Conservation (phyloP, 2,888 invertebrate genomes). For the Agrypnus murinus region DNA sequence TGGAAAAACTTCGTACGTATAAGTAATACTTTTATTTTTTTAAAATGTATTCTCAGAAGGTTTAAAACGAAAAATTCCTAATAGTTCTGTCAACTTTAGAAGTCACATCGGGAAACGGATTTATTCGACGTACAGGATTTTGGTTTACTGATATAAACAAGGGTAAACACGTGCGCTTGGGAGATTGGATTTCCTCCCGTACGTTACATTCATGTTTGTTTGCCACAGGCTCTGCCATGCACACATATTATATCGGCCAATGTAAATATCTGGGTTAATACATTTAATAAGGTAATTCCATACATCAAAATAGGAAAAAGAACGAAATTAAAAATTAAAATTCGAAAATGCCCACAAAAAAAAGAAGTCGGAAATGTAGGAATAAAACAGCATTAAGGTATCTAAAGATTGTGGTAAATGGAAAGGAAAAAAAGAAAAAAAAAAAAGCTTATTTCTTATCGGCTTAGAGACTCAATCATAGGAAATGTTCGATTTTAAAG, state of each 20-base stretch:
- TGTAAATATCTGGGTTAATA: conserved; percentile 5
- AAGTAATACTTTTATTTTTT: too few relatives aligned
- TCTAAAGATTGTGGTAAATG: too few relatives aligned
- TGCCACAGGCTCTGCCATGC: conserved; percentile 10
- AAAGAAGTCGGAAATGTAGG: neutral
- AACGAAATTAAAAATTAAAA: neutral
- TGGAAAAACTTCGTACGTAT: too few relatives aligned
- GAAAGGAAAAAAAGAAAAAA: too few relatives aligned
- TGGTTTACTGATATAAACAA: conserved; percentile 27
- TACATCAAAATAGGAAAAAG: neutral
- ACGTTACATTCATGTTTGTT: conserved; percentile 10
- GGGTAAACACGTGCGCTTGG: conserved; percentile 27
- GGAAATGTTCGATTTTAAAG: too few relatives aligned
- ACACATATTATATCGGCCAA: conserved; percentile 5
- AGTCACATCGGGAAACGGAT: conserved; percentile 11
- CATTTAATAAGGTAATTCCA: conserved; percentile 14
- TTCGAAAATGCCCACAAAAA: too few relatives aligned
- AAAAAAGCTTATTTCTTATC: too few relatives aligned
- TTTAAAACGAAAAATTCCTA: neutral
- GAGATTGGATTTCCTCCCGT: conserved; percentile 17
- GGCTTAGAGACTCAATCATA: too few relatives aligned
- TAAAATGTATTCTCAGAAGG: too few relatives aligned
- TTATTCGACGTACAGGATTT: conserved; percentile 13
- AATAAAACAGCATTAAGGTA: too few relatives aligned
- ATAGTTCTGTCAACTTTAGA: conserved; percentile 11